Evolutionary conservation across 1,140 invertebrate species (phyloP).

Genomic region (Vollenhovia emeryi): DNA sequence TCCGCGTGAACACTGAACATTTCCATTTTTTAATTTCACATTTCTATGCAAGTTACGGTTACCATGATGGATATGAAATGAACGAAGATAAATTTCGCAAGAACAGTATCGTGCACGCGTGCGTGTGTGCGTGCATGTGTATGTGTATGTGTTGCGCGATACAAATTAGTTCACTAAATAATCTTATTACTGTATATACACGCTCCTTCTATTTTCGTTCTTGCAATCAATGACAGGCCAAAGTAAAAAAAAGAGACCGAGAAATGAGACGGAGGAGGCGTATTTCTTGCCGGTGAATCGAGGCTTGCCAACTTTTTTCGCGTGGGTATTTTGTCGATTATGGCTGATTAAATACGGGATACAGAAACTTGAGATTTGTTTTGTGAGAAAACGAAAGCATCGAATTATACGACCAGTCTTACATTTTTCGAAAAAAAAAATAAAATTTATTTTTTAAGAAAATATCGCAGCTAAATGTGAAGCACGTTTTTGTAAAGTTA

Average conservation of each 20-base stretch:
- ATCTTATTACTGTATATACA: constrained; percentile 6
- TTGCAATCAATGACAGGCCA: neutral
- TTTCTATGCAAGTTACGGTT: neutral
- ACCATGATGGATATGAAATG: neutral
- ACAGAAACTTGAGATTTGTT: neutral
- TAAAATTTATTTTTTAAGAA: neutral
- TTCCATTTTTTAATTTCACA: neutral
- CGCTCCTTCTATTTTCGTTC: neutral
- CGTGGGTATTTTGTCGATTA: constrained; percentile 5
- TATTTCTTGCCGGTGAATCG: constrained; percentile 15
- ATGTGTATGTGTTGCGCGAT: neutral
- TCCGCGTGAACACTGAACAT: neutral
- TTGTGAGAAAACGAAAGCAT: neutral
- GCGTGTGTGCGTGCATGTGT: neutral
- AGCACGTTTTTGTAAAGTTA: neutral
- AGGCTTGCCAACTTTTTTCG: constrained; percentile 40
- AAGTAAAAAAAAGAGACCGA: neutral
- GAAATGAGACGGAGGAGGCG: neutral
- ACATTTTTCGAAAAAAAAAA: neutral
- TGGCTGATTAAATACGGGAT: neutral
- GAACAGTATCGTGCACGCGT: neutral
- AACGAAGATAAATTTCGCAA: neutral
- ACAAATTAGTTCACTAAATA: neutral
- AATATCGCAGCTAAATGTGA: neutral
- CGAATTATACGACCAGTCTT: neutral